phyloP scores from a whole-genome alignment of 2,113 vertebrate genomes.

The Bolborhynchus lineola region DNA sequence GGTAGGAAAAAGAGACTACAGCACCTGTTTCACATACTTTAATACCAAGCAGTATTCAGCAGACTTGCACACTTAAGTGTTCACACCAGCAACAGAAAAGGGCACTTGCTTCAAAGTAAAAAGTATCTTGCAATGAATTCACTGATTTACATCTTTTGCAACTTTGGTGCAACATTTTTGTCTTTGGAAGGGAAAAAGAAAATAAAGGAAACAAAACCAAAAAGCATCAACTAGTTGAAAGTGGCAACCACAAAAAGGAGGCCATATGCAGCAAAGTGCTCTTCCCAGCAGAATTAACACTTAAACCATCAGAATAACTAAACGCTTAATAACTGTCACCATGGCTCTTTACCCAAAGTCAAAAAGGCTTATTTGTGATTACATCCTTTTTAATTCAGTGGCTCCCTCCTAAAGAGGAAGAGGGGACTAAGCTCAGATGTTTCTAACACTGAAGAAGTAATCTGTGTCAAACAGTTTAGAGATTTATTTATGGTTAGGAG shows the following conservation, averaged over 20 bases:
- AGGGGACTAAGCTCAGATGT: background rate
- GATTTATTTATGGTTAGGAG: background rate
- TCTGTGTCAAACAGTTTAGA: background rate
- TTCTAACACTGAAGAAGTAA: background rate
- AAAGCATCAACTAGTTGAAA: background rate
- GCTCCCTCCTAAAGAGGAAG: background rate
- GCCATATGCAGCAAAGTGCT: background rate
- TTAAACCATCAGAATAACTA: background rate
- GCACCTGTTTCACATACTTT: background rate
- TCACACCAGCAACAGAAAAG: background rate
- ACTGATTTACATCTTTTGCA: background rate
- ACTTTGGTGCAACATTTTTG: background rate
- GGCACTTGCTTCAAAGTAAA: background rate
- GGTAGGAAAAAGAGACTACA: background rate
- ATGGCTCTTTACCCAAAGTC: background rate
- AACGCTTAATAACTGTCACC: background rate
- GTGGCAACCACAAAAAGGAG: background rate
- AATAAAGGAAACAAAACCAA: too few relatives aligned
- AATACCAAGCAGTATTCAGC: background rate
- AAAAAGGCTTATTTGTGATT: background rate
- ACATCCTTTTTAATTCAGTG: background rate
- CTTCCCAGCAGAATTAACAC: background rate
- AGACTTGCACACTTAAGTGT: background rate
- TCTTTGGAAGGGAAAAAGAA: background rate
- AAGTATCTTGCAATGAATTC: background rate